Evolutionary conservation across 2,888 invertebrate species (phyloP).

Genomic region (Heteromurus nitidus): DNA sequence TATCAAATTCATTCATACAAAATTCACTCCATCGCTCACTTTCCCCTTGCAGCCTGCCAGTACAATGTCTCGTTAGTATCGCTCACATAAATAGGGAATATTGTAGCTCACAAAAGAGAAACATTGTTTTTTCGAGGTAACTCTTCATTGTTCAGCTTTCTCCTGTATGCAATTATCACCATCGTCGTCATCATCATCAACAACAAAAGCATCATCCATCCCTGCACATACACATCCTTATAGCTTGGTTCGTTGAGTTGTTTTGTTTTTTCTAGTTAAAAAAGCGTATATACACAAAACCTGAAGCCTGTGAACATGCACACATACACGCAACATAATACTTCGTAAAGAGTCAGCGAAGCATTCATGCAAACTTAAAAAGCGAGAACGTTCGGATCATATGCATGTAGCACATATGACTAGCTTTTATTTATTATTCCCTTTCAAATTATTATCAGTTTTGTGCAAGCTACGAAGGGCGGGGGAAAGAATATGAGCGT

Average conservation of each 20-base stretch:
- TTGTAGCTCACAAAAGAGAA: not conserved
- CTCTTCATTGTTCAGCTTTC: not conserved
- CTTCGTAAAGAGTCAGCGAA: conserved; percentile 33
- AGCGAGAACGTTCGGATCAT: no score
- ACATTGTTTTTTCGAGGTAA: not conserved
- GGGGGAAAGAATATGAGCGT: not conserved
- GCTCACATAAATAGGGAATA: not conserved
- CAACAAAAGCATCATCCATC: not conserved
- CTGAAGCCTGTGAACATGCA: not conserved
- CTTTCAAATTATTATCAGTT: conserved; percentile 48
- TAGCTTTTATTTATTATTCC: conserved; percentile 6
- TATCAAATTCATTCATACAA: no score
- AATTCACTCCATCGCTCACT: conserved; percentile 3
- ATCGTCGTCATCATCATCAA: conserved; percentile 1
- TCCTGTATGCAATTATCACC: conserved; percentile 1
- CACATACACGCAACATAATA: conserved; percentile 28
- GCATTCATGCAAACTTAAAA: conserved; percentile 23
- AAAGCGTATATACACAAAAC: not conserved
- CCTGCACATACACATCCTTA: not conserved
- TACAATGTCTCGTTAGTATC: not conserved
- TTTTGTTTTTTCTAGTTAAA: not conserved
- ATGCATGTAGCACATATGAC: not conserved
- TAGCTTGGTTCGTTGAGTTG: conserved; percentile 32
- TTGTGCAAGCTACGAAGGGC: conserved; percentile 18
- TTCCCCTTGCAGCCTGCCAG: not conserved